Evolutionary conservation across 2,797 vertebrate species (phyloP).

Genomic region (Chloroceryle amazona): DNA sequence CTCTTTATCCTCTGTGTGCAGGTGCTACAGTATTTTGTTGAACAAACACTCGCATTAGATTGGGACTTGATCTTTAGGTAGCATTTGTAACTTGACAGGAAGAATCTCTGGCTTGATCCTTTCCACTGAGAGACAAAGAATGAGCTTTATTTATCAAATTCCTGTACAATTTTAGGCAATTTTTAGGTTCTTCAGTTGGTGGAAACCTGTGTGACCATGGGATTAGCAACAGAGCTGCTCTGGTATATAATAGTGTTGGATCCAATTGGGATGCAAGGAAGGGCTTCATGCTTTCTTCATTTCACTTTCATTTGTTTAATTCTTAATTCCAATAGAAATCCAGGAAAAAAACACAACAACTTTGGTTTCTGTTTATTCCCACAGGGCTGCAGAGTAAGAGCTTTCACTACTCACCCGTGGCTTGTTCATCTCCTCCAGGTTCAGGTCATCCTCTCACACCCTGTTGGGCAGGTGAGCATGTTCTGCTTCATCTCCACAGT

Average conservation of each 20-base stretch:
- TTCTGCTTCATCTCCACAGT: no score
- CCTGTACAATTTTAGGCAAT: not conserved
- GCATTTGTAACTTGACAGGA: not conserved
- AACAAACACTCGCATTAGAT: not conserved
- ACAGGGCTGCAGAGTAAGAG: not conserved
- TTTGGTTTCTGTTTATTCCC: not conserved
- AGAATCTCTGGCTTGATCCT: not conserved
- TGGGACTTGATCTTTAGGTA: not conserved
- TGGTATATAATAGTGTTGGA: rapidly evolving
- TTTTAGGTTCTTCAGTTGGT: not conserved
- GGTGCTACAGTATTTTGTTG: not conserved
- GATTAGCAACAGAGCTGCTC: not conserved
- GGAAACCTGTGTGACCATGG: not conserved
- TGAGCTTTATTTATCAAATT: not conserved
- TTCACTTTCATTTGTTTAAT: not conserved
- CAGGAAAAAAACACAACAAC: not conserved
- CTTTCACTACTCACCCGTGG: not conserved
- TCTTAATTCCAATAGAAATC: not conserved
- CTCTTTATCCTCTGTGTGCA: not conserved
- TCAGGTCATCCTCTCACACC: not conserved
- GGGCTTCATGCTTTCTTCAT: not conserved
- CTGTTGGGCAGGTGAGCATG: not conserved
- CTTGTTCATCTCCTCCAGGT: not conserved
- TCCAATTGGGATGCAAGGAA: not conserved
- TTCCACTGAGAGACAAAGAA: not conserved